These are phyloP conservation scores for Nebria ingens DNA, from an alignment of 1,140 invertebrate species.

Conservation along the genomic window DNA sequence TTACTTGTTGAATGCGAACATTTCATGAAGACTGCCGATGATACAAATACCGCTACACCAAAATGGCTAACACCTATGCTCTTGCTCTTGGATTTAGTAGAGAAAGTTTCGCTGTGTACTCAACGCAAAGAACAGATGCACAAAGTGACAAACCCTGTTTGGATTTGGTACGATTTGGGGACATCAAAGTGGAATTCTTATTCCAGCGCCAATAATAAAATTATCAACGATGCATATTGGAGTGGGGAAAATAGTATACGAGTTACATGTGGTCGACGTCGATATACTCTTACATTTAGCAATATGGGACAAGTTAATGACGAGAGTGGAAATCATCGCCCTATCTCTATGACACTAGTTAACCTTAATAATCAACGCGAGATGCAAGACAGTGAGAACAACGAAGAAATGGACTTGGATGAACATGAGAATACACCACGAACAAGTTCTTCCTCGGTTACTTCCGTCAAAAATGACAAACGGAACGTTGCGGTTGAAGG, in stretches of 20 bases:
- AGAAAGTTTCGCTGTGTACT: slow-evolving; percentile 65
- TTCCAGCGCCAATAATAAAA: slow-evolving; percentile 60
- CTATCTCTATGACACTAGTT: slow-evolving; percentile 64
- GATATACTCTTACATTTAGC: slow-evolving; percentile 71
- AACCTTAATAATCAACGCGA: slow-evolving; percentile 22
- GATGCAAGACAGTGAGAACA: slow-evolving; percentile 24
- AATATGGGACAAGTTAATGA: slow-evolving; percentile 77
- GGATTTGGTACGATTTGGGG: slow-evolving; percentile 82
- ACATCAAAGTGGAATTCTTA: slow-evolving; percentile 75
- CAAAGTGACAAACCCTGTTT: slow-evolving; percentile 52
- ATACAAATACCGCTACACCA: slow-evolving; percentile 41
- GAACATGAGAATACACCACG: slow-evolving; percentile 4
- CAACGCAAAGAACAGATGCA: slow-evolving; percentile 61
- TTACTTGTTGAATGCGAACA: slow-evolving; percentile 39
- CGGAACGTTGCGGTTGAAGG: slow-evolving; percentile 23
- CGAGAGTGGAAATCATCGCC: slow-evolving; percentile 72
- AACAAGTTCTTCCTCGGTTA: slow-evolving; percentile 17
- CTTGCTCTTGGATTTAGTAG: slow-evolving; percentile 68
- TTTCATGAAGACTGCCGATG: slow-evolving; percentile 29
- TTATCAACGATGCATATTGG: slow-evolving; percentile 77
- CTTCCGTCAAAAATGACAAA: slow-evolving; percentile 21
- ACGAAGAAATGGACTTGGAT: slow-evolving; percentile 20
- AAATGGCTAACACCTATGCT: slow-evolving; percentile 75
- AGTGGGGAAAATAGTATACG: slow-evolving; percentile 61
- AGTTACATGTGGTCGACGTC: slow-evolving; percentile 61